Conservation (phyloP, 2,113 vertebrate genomes). For the Emydura subglobosa region DNA sequence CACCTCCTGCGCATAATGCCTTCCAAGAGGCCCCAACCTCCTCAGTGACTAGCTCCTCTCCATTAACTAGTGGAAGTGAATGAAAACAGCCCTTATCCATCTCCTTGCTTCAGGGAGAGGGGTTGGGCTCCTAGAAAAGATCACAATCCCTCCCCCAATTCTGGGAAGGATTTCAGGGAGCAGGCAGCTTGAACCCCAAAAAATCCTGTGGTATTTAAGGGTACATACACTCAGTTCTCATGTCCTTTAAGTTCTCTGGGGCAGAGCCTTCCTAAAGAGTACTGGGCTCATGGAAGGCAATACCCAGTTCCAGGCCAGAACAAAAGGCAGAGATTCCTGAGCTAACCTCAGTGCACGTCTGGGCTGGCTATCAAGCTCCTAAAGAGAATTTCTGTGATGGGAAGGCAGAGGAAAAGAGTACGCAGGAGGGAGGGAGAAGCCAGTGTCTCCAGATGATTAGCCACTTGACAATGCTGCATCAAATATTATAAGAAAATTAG, state of each 20-base stretch:
- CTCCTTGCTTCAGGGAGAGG: not conserved
- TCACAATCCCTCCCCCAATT: not conserved
- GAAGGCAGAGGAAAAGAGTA: not conserved
- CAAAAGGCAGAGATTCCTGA: not conserved
- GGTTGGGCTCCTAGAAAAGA: not conserved
- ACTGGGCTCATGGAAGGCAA: not conserved
- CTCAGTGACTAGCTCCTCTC: not conserved
- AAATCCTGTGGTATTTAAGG: not conserved
- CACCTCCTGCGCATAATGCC: rapidly evolving
- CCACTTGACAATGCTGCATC: not conserved
- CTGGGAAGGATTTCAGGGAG: not conserved
- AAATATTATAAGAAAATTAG: not conserved
- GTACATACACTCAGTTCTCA: not conserved
- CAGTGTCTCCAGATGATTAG: not conserved
- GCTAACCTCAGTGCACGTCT: not conserved
- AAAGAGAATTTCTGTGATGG: not conserved
- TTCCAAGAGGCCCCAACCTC: not conserved
- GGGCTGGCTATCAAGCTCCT: not conserved
- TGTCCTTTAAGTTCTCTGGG: not conserved
- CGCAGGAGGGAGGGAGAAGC: not conserved
- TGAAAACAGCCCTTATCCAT: not conserved
- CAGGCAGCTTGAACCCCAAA: not conserved
- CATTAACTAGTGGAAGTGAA: no score
- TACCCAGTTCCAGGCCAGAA: not conserved
- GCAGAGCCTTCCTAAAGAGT: not conserved